A percentile compares a stretch with the other conserved stretches of the same genome.
phyloP scores from a whole-genome alignment of 2,888 invertebrate genomes.

The Ditula angustiorana region DNA sequence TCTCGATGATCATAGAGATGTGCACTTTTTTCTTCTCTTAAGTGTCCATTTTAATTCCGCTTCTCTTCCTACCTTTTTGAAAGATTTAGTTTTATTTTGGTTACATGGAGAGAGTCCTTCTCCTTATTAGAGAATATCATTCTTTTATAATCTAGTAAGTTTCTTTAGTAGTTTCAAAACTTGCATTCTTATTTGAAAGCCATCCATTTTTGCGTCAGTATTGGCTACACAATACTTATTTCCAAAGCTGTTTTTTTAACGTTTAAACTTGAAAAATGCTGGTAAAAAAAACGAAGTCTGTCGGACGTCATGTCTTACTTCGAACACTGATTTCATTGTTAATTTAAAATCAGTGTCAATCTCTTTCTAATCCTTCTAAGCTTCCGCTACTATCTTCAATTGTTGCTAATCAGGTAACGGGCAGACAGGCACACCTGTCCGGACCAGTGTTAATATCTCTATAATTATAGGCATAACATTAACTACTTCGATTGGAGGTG shows the following conservation, averaged over 20 bases:
- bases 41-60: no score
- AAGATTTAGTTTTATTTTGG: no score
- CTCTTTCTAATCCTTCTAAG: slow-evolving; percentile 35
- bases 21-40: no score
- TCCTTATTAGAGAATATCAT: no score
- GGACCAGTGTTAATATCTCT: slow-evolving; percentile 41
- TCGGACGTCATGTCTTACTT: neutral
- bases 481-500: slow-evolving; percentile 15
- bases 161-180: no score
- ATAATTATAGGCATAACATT: slow-evolving; percentile 42
- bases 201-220: neutral
- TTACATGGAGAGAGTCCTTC: no score
- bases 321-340: slow-evolving; percentile 23
- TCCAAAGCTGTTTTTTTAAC: no score
- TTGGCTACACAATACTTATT: neutral
- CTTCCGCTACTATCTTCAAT: slow-evolving; percentile 29
- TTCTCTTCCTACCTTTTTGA: no score
- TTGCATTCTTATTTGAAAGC: neutral
- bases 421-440: slow-evolving; percentile 41
- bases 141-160: no score
- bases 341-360: slow-evolving; percentile 25
- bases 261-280: neutral
- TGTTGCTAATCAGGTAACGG: slow-evolving; percentile 40
- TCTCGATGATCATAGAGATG: no score
- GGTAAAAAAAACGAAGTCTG: neutral